Evolutionary conservation across 1,140 invertebrate genomes (phyloP).

Genomic region (Calephelis virginiensis): DNA sequence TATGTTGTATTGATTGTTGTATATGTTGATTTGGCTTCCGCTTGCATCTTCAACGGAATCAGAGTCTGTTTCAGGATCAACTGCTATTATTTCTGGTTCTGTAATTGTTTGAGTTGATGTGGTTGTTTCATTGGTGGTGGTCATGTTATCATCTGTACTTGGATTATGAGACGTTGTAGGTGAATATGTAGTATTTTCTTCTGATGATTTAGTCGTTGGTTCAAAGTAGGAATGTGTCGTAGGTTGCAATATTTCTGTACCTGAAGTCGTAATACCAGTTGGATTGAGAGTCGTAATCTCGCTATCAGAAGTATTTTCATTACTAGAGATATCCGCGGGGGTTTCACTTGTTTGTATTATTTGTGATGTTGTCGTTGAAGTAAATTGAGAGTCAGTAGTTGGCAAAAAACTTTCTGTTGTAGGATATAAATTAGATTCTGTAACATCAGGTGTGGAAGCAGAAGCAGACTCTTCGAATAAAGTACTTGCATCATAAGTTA

Average conservation of each 20-base stretch:
- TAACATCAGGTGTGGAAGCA: not conserved
- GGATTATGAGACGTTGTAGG: not conserved
- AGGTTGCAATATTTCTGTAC: not conserved
- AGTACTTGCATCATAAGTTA: not conserved
- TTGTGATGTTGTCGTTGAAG: not conserved
- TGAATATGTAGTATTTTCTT: not conserved
- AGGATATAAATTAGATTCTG: not conserved
- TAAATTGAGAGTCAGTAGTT: not conserved
- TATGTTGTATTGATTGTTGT: slow-evolving; percentile 13
- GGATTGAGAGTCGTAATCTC: not conserved
- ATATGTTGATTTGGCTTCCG: slow-evolving; percentile 4
- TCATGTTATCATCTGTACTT: not conserved
- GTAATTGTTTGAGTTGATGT: not conserved
- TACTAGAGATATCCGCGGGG: not conserved
- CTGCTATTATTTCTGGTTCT: not conserved
- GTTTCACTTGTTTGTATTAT: not conserved
- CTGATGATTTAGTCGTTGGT: not conserved
- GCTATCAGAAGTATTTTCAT: not conserved
- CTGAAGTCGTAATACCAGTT: not conserved
- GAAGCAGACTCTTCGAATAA: not conserved
- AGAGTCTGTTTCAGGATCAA: not conserved
- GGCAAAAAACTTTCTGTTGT: not conserved
- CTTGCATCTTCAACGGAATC: not conserved
- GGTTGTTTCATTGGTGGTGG: not conserved
- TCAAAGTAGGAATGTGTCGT: not conserved